Conservation (phyloP, 2,888 invertebrate species). For the Pseudococcus viburni region DNA sequence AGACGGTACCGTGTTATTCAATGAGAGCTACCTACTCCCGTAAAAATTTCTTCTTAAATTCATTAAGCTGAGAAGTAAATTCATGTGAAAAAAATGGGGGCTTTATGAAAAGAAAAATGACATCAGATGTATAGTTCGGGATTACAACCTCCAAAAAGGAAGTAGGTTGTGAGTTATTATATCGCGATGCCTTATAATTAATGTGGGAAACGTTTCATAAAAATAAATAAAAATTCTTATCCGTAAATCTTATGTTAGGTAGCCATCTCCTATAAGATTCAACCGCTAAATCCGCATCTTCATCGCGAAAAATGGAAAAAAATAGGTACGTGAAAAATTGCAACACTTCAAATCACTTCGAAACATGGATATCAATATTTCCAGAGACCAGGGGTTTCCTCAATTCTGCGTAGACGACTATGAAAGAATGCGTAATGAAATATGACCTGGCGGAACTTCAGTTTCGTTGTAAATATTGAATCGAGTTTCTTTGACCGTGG, state of each 20-base stretch:
- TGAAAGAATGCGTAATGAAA: constrained; percentile 20
- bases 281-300: neutral
- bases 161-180: constrained; percentile 55
- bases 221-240: constrained; percentile 20
- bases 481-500: constrained; percentile 42
- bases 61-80: constrained; percentile 42
- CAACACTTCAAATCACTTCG: neutral
- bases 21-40: neutral
- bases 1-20: constrained; percentile 20
- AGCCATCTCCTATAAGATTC: neutral
- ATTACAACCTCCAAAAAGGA: constrained; percentile 55
- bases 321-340: neutral
- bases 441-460: constrained; percentile 9
- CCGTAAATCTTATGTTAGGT: constrained; percentile 20
- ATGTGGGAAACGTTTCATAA: constrained; percentile 52
- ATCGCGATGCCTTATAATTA: constrained; percentile 41
- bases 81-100: constrained; percentile 41
- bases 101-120: constrained; percentile 38
- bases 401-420: neutral
- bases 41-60: constrained; percentile 53
- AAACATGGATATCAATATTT: neutral
- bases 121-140: constrained; percentile 22
- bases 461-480: constrained; percentile 2
- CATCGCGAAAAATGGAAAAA: neutral
- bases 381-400: neutral